A percentile compares a stretch with the other conserved stretches of the same genome.
Conservation (phyloP, 1,140 invertebrate species). For the Arctopsyche grandis region DNA sequence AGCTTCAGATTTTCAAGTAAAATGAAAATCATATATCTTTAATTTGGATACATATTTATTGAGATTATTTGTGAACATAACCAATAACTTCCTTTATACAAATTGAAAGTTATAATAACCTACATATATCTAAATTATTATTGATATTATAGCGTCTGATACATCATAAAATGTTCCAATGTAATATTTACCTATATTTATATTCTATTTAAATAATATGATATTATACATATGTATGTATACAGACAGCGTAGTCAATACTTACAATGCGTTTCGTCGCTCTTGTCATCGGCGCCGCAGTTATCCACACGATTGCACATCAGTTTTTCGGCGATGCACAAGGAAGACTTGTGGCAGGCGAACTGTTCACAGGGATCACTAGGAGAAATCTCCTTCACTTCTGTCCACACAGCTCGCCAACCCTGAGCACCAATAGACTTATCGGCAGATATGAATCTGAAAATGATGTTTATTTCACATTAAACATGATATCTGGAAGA, state of each 20-base stretch:
- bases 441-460: constrained; percentile 75
- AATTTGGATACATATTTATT: no score
- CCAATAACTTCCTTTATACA: no score
- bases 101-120: no score
- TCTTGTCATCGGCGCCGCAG: constrained; percentile 81
- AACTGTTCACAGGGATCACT: constrained; percentile 50
- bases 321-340: constrained; percentile 82
- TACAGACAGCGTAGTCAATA: constrained; percentile 54
- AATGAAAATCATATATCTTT: no score
- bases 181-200: no score
- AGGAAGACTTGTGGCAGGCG: constrained; percentile 67
- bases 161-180: no score
- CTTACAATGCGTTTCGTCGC: constrained; percentile 87
- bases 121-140: no score
- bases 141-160: no score
- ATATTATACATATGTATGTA: no score
- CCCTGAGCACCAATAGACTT: constrained; percentile 75
- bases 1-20: no score
- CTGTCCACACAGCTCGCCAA: constrained; percentile 90
- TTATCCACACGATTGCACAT: constrained; percentile 83
- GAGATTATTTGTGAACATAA: no score
- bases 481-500: background rate
- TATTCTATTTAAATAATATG: no score
- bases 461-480: constrained; percentile 35
- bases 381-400: constrained; percentile 70